Conservation (phyloP, 2,113 vertebrate genomes). For the Ariopsis seemanni region DNA sequence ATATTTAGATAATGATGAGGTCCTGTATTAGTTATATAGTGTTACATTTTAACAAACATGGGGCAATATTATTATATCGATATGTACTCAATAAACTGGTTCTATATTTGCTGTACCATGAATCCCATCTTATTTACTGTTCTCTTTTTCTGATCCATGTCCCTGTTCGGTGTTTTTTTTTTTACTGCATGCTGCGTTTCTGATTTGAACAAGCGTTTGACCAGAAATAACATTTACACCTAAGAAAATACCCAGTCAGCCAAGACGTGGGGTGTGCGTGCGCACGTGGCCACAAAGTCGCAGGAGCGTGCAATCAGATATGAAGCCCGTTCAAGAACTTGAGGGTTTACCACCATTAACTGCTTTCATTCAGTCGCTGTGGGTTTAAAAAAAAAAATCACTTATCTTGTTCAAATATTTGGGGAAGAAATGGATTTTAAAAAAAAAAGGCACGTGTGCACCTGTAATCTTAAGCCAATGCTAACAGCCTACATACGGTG, state of each 20-base stretch:
- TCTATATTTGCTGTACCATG: not conserved
- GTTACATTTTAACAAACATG: not conserved
- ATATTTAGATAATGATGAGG: not conserved
- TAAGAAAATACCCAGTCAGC: not conserved
- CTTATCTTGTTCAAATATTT: not conserved
- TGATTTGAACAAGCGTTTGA: not conserved
- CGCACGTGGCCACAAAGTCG: no score
- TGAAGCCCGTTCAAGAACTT: no score
- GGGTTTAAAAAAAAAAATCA: no score
- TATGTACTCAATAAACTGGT: constrained; percentile 16
- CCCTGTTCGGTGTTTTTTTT: not conserved
- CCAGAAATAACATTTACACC: not conserved
- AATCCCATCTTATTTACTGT: not conserved
- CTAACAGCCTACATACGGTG: not conserved
- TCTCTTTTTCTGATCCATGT: not conserved
- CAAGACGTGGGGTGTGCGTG: not conserved
- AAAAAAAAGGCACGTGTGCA: not conserved
- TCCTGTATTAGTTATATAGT: not conserved
- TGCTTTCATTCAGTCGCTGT: no score
- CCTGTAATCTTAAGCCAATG: not conserved
- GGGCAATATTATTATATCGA: not conserved
- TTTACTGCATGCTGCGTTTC: not conserved
- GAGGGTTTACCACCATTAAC: no score
- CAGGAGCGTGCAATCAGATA: no score
- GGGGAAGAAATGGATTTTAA: not conserved